Evolutionary conservation across 53 echinoderm and acorn worm species (phyloP), one percentile per base, ranked within the genome.

Genomic region (Apostichopus leukothele): DNA sequence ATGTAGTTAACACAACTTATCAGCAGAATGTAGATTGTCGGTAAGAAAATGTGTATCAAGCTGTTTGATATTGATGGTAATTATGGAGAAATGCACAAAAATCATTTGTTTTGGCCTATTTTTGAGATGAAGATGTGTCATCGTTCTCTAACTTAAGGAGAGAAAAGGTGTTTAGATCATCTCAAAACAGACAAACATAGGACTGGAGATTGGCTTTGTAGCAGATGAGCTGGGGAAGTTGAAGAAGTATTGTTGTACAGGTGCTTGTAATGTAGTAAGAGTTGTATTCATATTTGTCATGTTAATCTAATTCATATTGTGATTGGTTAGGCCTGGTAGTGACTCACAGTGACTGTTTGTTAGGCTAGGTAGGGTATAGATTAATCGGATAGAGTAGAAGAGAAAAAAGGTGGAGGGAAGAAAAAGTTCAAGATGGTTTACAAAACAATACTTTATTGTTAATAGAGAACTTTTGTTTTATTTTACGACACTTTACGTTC

Each of bases 251-350:
- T 78, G 51, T 51, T 78, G 78, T 78, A 78, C 53, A 78, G 78
- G 78, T 78, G 51, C 51, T 51, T 78, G 53, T 52, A 78, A 6
- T 78, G 78, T 78, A 52, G 53, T n/a, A 52, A 78, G 78, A 51
- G 9, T 78, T 27, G 78, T 78, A 78, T 78, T 78, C 78, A 78
- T 78, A 78, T 78, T 52, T 50, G 18, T 52, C 18, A 78, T 51
- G 78, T 52, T 52, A 52, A 78, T 78, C 78, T 50, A 52, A 52
- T 78, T 78, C n/a, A 50, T 51, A 50, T 51, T 51, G 27, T 63
- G 63, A 63, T 13, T 63, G 63, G 63, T 13, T 63, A 63, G 63
- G 63, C 63, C 63, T 13, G 11, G 9, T 16, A 63, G 63, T 7
- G 63, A 63, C 63, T 63, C 9, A 63, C 63, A 13, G 63, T 0